phyloP scores from a whole-genome alignment of 2,888 invertebrate genomes.

The Lissonota sp. region DNA sequence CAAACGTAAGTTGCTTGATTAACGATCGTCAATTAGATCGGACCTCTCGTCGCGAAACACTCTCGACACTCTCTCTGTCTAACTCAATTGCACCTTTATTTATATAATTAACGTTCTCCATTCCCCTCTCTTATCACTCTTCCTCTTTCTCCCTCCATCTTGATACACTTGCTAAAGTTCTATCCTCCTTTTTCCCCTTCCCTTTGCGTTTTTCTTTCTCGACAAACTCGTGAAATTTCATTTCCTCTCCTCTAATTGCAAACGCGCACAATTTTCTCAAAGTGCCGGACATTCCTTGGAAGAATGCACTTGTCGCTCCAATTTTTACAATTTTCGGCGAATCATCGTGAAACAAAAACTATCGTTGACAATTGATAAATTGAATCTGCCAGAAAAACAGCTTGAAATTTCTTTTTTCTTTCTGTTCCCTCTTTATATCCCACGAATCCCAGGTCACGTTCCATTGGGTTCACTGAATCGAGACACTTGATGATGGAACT shows the following conservation, averaged over 20 bases:
- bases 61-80: slow-evolving; percentile 1
- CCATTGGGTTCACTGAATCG: no score
- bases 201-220: not conserved
- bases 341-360: no score
- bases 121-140: slow-evolving; percentile 3
- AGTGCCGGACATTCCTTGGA: slow-evolving; percentile 30
- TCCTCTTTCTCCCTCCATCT: not conserved
- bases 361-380: no score
- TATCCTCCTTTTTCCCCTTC: not conserved
- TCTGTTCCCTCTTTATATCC: no score
- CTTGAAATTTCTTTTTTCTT: no score
- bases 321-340: no score
- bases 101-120: slow-evolving; percentile 47
- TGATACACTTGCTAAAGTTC: slow-evolving; percentile 10
- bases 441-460: no score
- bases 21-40: slow-evolving; percentile 44
- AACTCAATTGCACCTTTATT: slow-evolving; percentile 49
- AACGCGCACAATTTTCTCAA: slow-evolving; percentile 27
- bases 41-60: slow-evolving; percentile 9
- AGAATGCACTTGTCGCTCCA: not conserved
- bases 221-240: slow-evolving; percentile 11
- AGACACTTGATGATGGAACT: no score
- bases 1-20: slow-evolving; percentile 58
- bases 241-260: not conserved
- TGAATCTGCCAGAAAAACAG: no score